These are phyloP conservation scores for Zoanthus sociatus DNA, from an alignment of 92 coral and sea anemone species.

Conservation along the genomic window DNA sequence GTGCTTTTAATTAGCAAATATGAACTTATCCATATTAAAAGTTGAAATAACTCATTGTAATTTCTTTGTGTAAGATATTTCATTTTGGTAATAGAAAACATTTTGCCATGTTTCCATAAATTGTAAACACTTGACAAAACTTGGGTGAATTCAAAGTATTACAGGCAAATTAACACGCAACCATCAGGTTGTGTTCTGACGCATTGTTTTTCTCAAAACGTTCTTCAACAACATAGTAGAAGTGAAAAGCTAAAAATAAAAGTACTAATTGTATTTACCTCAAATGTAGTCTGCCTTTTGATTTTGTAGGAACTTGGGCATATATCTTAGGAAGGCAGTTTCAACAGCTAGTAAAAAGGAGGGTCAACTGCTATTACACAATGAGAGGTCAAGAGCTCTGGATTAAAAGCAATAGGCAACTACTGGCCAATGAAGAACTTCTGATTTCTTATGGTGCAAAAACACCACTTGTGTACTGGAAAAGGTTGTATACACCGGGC, in stretches of 20 bases:
- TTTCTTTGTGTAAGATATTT: neutral
- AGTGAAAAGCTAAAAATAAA: too few species aligned
- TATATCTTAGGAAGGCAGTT: too few species aligned
- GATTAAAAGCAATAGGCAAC: conserved; percentile 22
- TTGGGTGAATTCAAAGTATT: too few species aligned
- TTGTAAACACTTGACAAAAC: too few species aligned
- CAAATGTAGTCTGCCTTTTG: too few species aligned
- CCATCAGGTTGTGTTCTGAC: too few species aligned
- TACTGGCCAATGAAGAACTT: conserved; percentile 31
- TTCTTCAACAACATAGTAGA: too few species aligned
- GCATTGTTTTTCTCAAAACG: too few species aligned
- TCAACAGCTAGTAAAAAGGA: conserved; percentile 10
- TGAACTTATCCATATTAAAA: neutral
- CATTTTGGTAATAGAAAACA: neutral
- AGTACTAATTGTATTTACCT: too few species aligned
- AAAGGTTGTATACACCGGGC: conserved; percentile 35
- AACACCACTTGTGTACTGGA: conserved; percentile 46
- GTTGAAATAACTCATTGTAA: neutral
- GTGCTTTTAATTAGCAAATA: neutral
- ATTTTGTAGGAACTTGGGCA: too few species aligned
- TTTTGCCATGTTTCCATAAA: neutral
- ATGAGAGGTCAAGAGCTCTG: conserved; percentile 35
- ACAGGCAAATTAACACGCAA: too few species aligned
- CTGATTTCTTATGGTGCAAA: conserved; percentile 34
- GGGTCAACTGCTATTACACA: conserved; percentile 32